Evolutionary conservation across 2,888 invertebrate genomes (phyloP).

Genomic region (Clepsis dumicolana): DNA sequence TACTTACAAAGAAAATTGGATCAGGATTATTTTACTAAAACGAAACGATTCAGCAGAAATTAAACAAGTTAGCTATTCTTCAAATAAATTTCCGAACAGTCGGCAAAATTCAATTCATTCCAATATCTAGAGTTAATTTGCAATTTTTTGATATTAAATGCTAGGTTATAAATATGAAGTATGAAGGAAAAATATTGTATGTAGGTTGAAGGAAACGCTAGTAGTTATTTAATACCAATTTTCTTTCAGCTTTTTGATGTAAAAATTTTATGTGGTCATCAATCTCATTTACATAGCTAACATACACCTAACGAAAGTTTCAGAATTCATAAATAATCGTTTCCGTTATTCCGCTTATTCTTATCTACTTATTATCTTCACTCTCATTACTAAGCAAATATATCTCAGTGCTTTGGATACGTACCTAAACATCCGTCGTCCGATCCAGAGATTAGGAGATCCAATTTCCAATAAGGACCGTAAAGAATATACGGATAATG

Average conservation of each 20-base stretch:
- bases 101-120: not conserved
- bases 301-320: not conserved
- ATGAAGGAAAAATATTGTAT: too few relatives aligned
- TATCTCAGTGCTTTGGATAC: not conserved
- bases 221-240: too few relatives aligned
- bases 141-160: too few relatives aligned
- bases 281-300: not conserved
- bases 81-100: not conserved
- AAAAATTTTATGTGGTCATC: too few relatives aligned
- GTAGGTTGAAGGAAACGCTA: too few relatives aligned
- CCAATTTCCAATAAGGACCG: constrained; percentile 26
- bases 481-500: constrained; percentile 18
- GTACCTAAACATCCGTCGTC: not conserved
- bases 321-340: not conserved
- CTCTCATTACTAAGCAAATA: constrained; percentile 13
- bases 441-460: constrained; percentile 21
- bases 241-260: too few relatives aligned
- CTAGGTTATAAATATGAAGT: too few relatives aligned
- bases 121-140: not conserved
- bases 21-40: not conserved
- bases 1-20: not conserved
- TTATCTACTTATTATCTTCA: not conserved
- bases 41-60: constrained; percentile 6
- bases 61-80: not conserved
- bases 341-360: not conserved